phyloP scores from a whole-genome alignment of 2,888 invertebrate species.

The Beris chalybata region DNA sequence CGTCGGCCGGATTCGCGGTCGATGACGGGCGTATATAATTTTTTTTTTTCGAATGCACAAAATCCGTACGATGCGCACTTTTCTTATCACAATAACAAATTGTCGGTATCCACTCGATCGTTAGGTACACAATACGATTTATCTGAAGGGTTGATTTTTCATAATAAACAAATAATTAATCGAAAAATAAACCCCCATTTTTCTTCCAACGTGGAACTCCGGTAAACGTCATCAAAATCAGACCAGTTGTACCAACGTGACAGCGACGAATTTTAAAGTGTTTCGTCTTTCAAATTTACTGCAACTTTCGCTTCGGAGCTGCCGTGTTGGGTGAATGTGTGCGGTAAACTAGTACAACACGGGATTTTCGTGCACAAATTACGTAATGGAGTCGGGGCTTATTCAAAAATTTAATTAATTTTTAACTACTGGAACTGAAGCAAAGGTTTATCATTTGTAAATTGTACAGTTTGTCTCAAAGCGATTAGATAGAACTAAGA shows the following conservation, averaged over 20 bases:
- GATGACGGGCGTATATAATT: background rate
- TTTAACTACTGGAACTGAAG: too few species aligned
- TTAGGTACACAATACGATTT: constrained; percentile 3
- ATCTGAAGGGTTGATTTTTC: constrained; percentile 24
- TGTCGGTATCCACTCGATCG: constrained; percentile 7
- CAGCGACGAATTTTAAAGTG: background rate
- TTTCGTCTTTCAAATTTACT: too few species aligned
- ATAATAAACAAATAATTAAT: constrained; percentile 27
- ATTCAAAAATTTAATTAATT: too few species aligned
- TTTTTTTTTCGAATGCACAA: background rate
- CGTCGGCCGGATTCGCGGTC: background rate
- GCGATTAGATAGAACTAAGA: too few species aligned
- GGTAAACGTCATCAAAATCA: constrained; percentile 36
- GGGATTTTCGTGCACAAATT: too few species aligned
- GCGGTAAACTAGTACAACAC: too few species aligned
- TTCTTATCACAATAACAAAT: constrained; percentile 24
- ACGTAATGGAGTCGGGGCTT: too few species aligned
- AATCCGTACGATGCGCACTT: background rate
- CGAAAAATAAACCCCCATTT: constrained; percentile 35
- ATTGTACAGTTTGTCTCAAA: too few species aligned
- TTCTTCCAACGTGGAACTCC: constrained; percentile 40
- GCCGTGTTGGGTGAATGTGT: too few species aligned
- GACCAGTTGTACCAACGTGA: constrained; percentile 21
- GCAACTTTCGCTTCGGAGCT: too few species aligned
- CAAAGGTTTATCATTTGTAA: too few species aligned